Base-by-base conservation (phyloP, 2,888 invertebrate genomes). In the Alloscopus bannaensis region DNA sequence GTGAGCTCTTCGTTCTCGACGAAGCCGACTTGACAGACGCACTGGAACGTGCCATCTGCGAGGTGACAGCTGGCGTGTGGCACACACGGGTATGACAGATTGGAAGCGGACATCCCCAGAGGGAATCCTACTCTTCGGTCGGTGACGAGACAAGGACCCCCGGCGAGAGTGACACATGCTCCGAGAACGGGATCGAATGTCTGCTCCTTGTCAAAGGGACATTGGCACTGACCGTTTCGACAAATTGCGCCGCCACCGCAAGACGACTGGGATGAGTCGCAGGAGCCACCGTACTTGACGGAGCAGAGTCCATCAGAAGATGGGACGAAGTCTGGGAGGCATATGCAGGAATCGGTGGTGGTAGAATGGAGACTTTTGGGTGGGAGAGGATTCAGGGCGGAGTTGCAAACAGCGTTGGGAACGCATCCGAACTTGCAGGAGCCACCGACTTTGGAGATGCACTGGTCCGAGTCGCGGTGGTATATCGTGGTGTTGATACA, bases 201-300 rank as follows among this genome's bases (percentile, higher is more conserved):
- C 18, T 31, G 31, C 4, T 59, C 59, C 31, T 18, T 29, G 20
- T 59, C 59, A 59, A 59, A 31, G 31, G 59, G 31, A 31, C 31
- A 59, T 29, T 59, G 31, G 31, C 59, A 59, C 20, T 11, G 3
- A 4, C 29, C 31, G n/a, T 3, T 31, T 18, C 24, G 18, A 59
- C 59, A 59, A 59, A 59, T 31, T 59, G 59, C 20, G 1, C 59
- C 59, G 6, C 3, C 1, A 4, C 13, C 31, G 29, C 29, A 47
- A n/a, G n/a, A n/a, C 47, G 31, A 13, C 29, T 31, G 29, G 31
- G 59, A 16, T 29, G 29, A 13, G 31, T 59, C 24, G n/a, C 59
- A 59, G 13, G 3, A 11, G 0, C 31, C 31, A 29, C 26, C 55
- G 20, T 55, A 26, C 8, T 20, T 6, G 16, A 55, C 55, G 2